Evolutionary conservation across 2,797 vertebrate species (phyloP), one percentile per base, ranked within the genome.

Genomic region (Eospalax fontanierii): DNA sequence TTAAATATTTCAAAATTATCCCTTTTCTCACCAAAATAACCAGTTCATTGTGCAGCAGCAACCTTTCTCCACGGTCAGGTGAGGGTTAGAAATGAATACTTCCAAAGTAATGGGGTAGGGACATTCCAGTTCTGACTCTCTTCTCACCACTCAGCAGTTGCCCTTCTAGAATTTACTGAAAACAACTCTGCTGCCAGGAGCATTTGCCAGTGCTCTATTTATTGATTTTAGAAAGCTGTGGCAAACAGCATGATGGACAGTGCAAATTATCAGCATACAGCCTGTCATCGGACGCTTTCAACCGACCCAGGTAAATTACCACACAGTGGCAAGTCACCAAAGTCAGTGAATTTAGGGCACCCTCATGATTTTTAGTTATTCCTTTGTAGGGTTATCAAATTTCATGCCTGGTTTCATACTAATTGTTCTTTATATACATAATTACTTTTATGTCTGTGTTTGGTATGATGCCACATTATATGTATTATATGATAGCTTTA

Each of bases 81-180:
- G 16, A 63, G 66, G 43, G 50, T 59, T 81, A 33, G 22, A 89
- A 95, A 93, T 18, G 1, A 28, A 87, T 30, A 19, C 71, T 96
- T 94, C 81, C 14, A 54, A 54, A 12, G 14, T 54, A 14, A 54
- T 15, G 12, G 50, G 94, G 93, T 63, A 21, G 46, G n/a, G 85
- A 26, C 96, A 86, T 85, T 93, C 97, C 96, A 93, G 82, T 95
- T 94, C 94, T 97, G 96, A 97, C 93, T 98, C 97, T 96, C 96
- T 96, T 96, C 96, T 96, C 89, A 82, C 89, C 93, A 90, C 96
- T 98, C 95, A 95, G 96, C 97, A 98, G 95, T 97, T 98, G 98
- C 95, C 97, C 98, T 97, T 97, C 97, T 98, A 98, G 97, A 98
- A 98, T 98, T 98, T 98, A 98, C 98, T 98, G 97, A 98, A 98